These are phyloP conservation scores for Etheostoma perlongum DNA, from an alignment of 2,797 vertebrate species.

Conservation along the genomic window DNA sequence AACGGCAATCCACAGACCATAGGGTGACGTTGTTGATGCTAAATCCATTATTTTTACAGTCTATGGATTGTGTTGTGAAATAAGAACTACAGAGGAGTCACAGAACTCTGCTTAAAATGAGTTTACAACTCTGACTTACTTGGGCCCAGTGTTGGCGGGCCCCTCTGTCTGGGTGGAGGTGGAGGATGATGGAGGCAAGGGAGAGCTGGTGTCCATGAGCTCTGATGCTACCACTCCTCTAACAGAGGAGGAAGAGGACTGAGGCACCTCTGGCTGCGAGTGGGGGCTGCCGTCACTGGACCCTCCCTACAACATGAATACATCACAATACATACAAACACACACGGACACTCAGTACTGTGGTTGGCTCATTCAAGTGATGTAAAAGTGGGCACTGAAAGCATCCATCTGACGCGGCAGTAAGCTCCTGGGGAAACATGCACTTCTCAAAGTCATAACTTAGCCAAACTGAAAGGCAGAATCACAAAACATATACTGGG, in stretches of 20 bases:
- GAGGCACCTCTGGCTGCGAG: slow-evolving; percentile 48
- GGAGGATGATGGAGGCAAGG: slow-evolving; percentile 61
- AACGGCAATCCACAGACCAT: too few relatives aligned
- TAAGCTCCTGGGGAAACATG: not conserved
- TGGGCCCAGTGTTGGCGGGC: slow-evolving; percentile 61
- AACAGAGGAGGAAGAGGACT: slow-evolving; percentile 56
- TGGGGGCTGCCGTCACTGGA: slow-evolving; percentile 62
- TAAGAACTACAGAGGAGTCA: too few relatives aligned
- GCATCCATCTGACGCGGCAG: not conserved
- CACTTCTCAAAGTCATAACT: too few relatives aligned
- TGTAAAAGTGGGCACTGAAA: not conserved
- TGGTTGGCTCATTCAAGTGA: not conserved
- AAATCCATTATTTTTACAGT: too few relatives aligned
- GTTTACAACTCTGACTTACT: slow-evolving; percentile 56
- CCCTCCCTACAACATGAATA: slow-evolving; percentile 63
- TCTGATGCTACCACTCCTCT: slow-evolving; percentile 33
- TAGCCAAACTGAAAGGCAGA: too few relatives aligned
- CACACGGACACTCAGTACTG: not conserved
- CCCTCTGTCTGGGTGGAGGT: slow-evolving; percentile 78
- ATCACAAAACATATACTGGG: too few relatives aligned
- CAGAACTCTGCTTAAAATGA: not conserved
- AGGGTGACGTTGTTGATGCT: too few relatives aligned
- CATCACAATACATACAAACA: not conserved
- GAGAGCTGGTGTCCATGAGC: slow-evolving; percentile 62
- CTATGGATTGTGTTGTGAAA: too few relatives aligned